Percentiles rank a stretch among this genome's conserved stretches.
These are phyloP conservation scores for Monoplex corrugatus DNA, from an alignment of 2,888 invertebrate genomes.

Conservation along the genomic window DNA sequence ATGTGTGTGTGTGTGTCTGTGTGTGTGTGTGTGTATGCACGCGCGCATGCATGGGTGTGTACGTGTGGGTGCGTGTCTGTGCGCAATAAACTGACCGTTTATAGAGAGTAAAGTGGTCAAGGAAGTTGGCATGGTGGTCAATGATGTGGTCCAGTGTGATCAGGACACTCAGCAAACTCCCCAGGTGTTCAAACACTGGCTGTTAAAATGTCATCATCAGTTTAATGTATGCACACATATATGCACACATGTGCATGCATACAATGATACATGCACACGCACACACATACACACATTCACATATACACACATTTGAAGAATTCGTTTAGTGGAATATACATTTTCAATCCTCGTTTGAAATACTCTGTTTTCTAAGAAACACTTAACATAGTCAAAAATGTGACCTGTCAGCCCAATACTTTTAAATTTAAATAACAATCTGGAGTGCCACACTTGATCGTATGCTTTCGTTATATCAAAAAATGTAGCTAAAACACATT, in stretches of 20 bases:
- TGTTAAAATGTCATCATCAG: slow-evolving; percentile 55
- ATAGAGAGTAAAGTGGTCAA: slow-evolving; percentile 90
- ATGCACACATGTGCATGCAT: neutral
- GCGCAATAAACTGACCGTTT: slow-evolving; percentile 83
- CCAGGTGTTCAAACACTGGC: slow-evolving; percentile 82
- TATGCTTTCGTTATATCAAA: no score
- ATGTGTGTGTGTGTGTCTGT: neutral
- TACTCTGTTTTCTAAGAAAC: no score
- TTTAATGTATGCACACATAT: neutral
- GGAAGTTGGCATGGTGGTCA: slow-evolving; percentile 84
- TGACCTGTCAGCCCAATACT: no score
- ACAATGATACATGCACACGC: neutral
- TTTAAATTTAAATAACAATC: no score
- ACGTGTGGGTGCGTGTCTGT: neutral
- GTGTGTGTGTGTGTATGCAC: neutral
- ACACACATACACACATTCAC: slow-evolving; percentile 30
- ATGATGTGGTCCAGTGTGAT: slow-evolving; percentile 87
- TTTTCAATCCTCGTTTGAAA: no score
- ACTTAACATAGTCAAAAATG: no score
- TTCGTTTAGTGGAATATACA: no score
- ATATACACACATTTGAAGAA: neutral
- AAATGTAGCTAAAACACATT: no score
- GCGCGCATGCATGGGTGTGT: neutral
- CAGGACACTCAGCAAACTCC: slow-evolving; percentile 83
- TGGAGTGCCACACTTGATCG: no score